Percentiles rank a stretch among this genome's conserved stretches.
phyloP scores from a whole-genome alignment of 2,113 vertebrate genomes.

The Alligator sinensis region DNA sequence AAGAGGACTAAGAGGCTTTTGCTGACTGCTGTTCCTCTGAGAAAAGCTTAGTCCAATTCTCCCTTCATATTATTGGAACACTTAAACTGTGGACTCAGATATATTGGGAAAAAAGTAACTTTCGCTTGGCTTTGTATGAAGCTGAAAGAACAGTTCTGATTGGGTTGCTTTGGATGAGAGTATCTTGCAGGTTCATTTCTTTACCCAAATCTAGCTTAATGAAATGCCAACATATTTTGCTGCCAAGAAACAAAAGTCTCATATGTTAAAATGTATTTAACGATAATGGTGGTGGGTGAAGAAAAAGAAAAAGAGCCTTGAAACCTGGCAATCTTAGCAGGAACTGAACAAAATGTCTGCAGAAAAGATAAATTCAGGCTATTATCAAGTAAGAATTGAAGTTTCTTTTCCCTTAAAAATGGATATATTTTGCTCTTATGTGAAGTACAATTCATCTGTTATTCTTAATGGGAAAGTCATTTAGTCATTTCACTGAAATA shows the following conservation, averaged over 20 bases:
- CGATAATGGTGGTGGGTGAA: neutral
- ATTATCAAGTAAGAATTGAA: neutral
- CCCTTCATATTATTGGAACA: slow-evolving; percentile 21
- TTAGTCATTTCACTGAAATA: neutral
- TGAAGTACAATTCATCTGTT: neutral
- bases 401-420: neutral
- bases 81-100: slow-evolving; percentile 19
- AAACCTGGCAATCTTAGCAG: neutral
- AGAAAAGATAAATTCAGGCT: neutral
- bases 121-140: slow-evolving; percentile 10
- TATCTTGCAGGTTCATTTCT: neutral
- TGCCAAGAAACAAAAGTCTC: neutral
- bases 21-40: slow-evolving; percentile 80
- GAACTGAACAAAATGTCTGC: neutral
- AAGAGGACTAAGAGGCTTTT: slow-evolving; percentile 71
- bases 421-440: neutral
- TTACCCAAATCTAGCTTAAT: neutral
- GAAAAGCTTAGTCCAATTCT: slow-evolving; percentile 60
- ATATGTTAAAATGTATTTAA: neutral
- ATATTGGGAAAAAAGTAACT: neutral
- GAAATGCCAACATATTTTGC: neutral
- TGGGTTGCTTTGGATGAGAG: neutral
- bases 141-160: neutral
- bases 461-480: neutral
- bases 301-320: neutral